These are phyloP conservation scores for Gymnoscelis rufifasciata DNA, from an alignment of 2,888 invertebrate genomes.

Conservation along the genomic window DNA sequence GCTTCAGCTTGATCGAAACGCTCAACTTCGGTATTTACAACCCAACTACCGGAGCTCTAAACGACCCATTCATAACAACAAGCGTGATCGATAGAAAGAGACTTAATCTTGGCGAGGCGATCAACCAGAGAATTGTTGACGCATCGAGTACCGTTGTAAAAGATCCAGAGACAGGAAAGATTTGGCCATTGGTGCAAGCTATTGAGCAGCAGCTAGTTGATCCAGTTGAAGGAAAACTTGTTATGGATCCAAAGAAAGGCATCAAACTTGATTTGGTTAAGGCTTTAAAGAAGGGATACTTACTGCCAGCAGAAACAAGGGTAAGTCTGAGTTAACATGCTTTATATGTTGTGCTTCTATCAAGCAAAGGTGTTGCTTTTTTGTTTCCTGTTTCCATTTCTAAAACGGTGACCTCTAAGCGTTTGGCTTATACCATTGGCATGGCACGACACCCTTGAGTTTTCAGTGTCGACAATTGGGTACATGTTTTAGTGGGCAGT, in stretches of 20 bases:
- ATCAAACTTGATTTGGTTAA: slow-evolving; percentile 87
- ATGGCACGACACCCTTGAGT: slow-evolving; percentile 71
- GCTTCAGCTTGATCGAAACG: slow-evolving; percentile 88
- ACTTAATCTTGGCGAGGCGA: slow-evolving; percentile 86
- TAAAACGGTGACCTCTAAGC: slow-evolving; percentile 67
- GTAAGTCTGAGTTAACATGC: slow-evolving; percentile 81
- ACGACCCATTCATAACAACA: slow-evolving; percentile 88
- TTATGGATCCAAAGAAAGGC: slow-evolving; percentile 77
- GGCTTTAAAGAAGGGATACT: slow-evolving; percentile 91
- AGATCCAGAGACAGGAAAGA: slow-evolving; percentile 86
- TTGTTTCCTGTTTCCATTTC: slow-evolving; percentile 64
- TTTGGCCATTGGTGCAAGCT: slow-evolving; percentile 86
- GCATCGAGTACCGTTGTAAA: slow-evolving; percentile 91
- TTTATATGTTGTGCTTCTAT: slow-evolving; percentile 62
- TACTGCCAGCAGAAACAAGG: slow-evolving; percentile 94
- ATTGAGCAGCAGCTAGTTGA: slow-evolving; percentile 86
- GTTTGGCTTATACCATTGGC: slow-evolving; percentile 74
- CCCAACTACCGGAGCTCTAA: slow-evolving; percentile 88
- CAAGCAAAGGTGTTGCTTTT: slow-evolving; percentile 73
- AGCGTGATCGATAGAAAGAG: slow-evolving; percentile 85
- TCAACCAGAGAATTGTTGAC: slow-evolving; percentile 87
- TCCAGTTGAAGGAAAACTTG: slow-evolving; percentile 85
- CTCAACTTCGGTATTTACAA: slow-evolving; percentile 90
- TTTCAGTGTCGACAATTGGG: slow-evolving; percentile 52
- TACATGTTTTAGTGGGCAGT: slow-evolving; percentile 39